These are phyloP conservation scores for Melanotaenia pygmaea DNA, from an alignment of 2,797 vertebrate species.

Conservation along the genomic window DNA sequence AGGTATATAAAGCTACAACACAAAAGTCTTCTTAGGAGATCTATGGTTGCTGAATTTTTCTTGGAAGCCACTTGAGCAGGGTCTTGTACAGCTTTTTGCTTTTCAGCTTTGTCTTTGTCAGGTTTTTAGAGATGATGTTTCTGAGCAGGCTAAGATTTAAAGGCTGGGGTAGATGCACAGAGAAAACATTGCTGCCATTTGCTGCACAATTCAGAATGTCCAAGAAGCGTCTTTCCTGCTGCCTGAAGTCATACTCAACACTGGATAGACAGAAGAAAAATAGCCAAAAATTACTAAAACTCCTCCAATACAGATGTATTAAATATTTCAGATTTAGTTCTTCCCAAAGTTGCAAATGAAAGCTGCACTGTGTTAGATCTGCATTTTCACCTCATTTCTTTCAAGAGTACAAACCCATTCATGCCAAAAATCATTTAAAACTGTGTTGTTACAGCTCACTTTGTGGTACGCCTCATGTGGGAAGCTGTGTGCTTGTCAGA, in stretches of 20 bases:
- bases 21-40: conserved; percentile 17
- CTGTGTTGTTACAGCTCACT: conserved; percentile 21
- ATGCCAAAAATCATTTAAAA: conserved; percentile 12
- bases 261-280: conserved; percentile 65
- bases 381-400: conserved; percentile 24
- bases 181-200: conserved; percentile 45
- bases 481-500: conserved; percentile 45
- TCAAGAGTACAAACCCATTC: conserved; percentile 6
- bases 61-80: conserved; percentile 81
- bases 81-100: conserved; percentile 83
- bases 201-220: conserved; percentile 74
- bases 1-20: conserved; percentile 25
- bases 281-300: conserved; percentile 24
- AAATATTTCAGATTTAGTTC: conserved; percentile 16
- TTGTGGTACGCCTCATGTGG: conserved; percentile 29
- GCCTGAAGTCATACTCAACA: conserved; percentile 86
- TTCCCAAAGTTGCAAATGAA: conserved; percentile 34
- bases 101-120: conserved; percentile 75
- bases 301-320: conserved; percentile 9
- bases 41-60: conserved; percentile 74
- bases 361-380: conserved; percentile 7
- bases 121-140: conserved; percentile 66
- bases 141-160: conserved; percentile 71
- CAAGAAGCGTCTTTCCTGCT: conserved; percentile 80
- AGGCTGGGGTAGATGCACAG: conserved; percentile 50